Evolutionary conservation across 2,888 invertebrate species (phyloP), one percentile per base, ranked within the genome.

Genomic region (Chorisops tibialis): DNA sequence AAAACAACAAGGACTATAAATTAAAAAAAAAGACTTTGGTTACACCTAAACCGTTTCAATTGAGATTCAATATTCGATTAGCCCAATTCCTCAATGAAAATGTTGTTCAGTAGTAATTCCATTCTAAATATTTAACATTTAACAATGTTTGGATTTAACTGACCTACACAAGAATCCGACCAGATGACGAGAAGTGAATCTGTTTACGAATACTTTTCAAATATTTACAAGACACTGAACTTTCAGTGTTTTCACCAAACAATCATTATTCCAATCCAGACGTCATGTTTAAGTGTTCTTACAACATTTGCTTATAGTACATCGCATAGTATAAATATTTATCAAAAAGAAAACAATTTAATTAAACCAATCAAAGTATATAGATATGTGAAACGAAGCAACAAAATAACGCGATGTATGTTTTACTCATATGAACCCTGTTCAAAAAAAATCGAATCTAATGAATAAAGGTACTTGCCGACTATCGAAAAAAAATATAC

Each of bases 191-290:
- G 51, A n/a, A 51, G 39, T 51, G 52, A 52, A 45, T 51, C 47
- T 63, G 63, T 63, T 63, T 63, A 63, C 59, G 59, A 59, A 38
- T 24, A 30, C 30, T 51, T 48, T 59, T 63, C 39, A 63, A 63
- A 63, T 63, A 63, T 63, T 63, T 63, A 63, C 63, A 59, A 63
- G 63, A 56, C 63, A 63, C 52, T 63, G 63, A 63, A 63, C 63
- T 63, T 59, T 18, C 59, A 51, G 59, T 52, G 18, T 56, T 56
- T 56, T 43, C 56, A 56, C 56, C 56, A 56, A 56, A 56, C 56
- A 56, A 56, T 56, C 56, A 45, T 43, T 56, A 45, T 45, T 19
- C 45, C 50, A 30, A 43, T 35, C 45, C 30, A 18, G 18, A 50
- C 43, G 35, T 43, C 43, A 30, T 24, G 45, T 45, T 35, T 56